Evolutionary conservation across 2,888 invertebrate species (phyloP).

Genomic region (Elysia crispata): DNA sequence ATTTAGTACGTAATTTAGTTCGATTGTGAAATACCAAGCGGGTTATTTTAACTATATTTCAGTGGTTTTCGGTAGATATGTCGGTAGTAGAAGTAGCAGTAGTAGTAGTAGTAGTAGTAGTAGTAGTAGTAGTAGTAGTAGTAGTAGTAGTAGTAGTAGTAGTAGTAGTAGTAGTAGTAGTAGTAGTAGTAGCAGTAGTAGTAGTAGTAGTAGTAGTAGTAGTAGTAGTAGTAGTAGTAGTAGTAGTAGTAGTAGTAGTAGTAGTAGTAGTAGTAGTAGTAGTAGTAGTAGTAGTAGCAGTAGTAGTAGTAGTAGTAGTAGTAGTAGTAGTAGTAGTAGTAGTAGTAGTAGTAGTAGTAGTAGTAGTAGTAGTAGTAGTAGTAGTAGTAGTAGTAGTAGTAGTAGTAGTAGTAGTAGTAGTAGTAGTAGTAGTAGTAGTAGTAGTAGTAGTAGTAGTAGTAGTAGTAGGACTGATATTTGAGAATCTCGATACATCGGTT

Average conservation of each 20-base stretch:
- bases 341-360: conserved; percentile 27
- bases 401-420: conserved; percentile 33
- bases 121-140: conserved; percentile 13
- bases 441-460: conserved; percentile 18
- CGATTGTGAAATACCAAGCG: too few species aligned
- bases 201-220: conserved; percentile 34
- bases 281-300: conserved; percentile 25
- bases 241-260: conserved; percentile 21
- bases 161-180: conserved; percentile 14
- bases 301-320: conserved; percentile 18
- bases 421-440: conserved; percentile 26
- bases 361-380: conserved; percentile 20
- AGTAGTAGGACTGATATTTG: background rate
- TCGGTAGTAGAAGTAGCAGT: background rate
- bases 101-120: conserved; percentile 10
- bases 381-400: conserved; percentile 28
- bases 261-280: conserved; percentile 12
- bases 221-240: conserved; percentile 22
- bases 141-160: conserved; percentile 10
- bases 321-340: conserved; percentile 24
- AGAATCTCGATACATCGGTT: too few species aligned
- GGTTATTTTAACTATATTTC: too few species aligned
- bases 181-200: conserved; percentile 28
- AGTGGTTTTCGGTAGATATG: too few species aligned
- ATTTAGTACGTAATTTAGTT: too few species aligned